Evolutionary conservation across 53 echinoderm and acorn worm genomes (phyloP).

Genomic region (Astropecten irregularis): DNA sequence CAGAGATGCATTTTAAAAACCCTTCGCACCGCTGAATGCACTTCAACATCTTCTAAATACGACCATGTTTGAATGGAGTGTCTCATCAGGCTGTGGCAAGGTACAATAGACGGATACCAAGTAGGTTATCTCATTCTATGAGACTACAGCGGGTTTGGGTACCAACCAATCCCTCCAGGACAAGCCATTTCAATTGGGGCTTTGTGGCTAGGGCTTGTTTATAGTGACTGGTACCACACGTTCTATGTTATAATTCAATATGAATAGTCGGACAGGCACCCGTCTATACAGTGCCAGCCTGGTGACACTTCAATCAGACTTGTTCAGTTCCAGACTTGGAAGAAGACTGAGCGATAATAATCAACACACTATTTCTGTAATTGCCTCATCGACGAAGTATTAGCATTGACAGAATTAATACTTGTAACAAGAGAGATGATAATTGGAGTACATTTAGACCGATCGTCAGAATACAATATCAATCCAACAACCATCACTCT

Average conservation of each 20-base stretch:
- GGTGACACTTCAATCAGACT: background rate
- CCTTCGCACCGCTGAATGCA: constrained; percentile 60
- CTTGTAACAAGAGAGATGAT: background rate
- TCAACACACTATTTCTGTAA: background rate
- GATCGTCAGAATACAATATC: background rate
- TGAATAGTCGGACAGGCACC: constrained; percentile 4
- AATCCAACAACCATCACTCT: background rate
- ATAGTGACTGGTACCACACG: background rate
- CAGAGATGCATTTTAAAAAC: constrained; percentile 62
- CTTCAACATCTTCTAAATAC: background rate
- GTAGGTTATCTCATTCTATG: constrained; percentile 29
- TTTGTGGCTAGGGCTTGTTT: constrained; percentile 18
- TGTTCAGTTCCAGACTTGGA: constrained; percentile 1
- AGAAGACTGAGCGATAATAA: background rate
- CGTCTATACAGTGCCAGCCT: background rate
- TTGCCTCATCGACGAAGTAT: background rate
- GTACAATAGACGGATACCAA: constrained; percentile 16
- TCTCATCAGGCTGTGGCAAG: background rate
- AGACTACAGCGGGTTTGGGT: background rate
- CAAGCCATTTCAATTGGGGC: constrained; percentile 32
- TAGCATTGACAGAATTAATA: background rate
- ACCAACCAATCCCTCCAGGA: background rate
- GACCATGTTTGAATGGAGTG: constrained; percentile 1
- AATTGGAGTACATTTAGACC: background rate
- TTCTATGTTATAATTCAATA: background rate